These are phyloP conservation scores for Diplazon laetatorius DNA, from an alignment of 2,888 invertebrate species.

Conservation along the genomic window DNA sequence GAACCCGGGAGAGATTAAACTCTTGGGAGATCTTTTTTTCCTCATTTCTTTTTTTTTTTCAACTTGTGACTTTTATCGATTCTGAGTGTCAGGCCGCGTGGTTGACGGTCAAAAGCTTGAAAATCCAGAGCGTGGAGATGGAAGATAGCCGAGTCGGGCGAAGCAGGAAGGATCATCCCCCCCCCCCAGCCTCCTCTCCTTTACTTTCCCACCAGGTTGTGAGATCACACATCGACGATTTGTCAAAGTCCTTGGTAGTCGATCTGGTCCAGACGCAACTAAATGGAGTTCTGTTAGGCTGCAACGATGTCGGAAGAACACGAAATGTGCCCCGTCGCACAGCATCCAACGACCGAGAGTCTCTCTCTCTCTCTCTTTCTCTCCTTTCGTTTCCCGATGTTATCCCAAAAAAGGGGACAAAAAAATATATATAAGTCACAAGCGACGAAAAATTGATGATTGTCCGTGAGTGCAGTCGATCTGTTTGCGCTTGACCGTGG, in stretches of 20 bases:
- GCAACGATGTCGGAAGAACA: constrained; percentile 51
- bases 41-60: constrained; percentile 15
- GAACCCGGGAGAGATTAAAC: constrained; percentile 38
- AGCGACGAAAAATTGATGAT: constrained; percentile 44
- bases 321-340: too few relatives aligned
- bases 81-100: constrained; percentile 4
- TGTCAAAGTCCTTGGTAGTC: constrained; percentile 79
- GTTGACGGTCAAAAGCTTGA: constrained; percentile 32
- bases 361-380: too few relatives aligned
- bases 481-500: constrained; percentile 43
- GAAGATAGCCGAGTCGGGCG: constrained; percentile 56
- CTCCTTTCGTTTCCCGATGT: constrained; percentile 13
- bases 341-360: too few relatives aligned
- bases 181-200: too few relatives aligned
- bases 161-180: constrained; percentile 44
- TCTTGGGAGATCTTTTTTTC: constrained; percentile 35
- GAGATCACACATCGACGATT: constrained; percentile 77
- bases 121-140: constrained; percentile 64
- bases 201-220: too few relatives aligned
- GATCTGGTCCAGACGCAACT: constrained; percentile 51
- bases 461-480: constrained; percentile 29
- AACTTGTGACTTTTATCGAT: constrained; percentile 38
- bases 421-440: background rate
- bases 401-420: constrained; percentile 16
- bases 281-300: constrained; percentile 57